These are phyloP conservation scores for Antennarius striatus DNA, from an alignment of 2,113 vertebrate genomes.

Conservation along the genomic window DNA sequence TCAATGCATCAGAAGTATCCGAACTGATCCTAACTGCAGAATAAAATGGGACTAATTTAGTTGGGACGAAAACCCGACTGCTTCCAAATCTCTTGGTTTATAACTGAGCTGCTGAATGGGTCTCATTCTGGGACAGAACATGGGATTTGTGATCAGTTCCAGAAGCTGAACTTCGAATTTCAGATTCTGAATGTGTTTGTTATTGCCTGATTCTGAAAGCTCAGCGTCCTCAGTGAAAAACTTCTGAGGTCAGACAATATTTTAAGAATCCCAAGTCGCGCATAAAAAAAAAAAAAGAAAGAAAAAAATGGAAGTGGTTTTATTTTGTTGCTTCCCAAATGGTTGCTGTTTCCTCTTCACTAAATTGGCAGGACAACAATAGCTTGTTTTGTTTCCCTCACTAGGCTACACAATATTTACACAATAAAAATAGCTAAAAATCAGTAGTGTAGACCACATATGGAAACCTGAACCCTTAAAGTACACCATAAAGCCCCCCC, in stretches of 20 bases:
- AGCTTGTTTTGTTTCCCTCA: slow-evolving; percentile 7
- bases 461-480: background rate
- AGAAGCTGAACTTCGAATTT: slow-evolving; percentile 2
- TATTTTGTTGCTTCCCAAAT: background rate
- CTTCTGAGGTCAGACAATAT: slow-evolving; percentile 3
- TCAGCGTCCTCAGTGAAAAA: background rate
- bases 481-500: background rate
- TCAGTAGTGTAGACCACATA: background rate
- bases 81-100: background rate
- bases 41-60: too few relatives aligned
- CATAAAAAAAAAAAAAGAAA: background rate
- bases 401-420: slow-evolving; percentile 10
- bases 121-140: background rate
- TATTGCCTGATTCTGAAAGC: slow-evolving; percentile 24
- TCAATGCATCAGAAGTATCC: too few relatives aligned
- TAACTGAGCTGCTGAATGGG: background rate
- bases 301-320: background rate
- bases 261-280: slow-evolving; percentile 7
- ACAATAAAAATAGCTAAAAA: slow-evolving; percentile 9
- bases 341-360: slow-evolving; percentile 8
- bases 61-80: background rate
- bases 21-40: too few relatives aligned
- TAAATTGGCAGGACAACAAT: slow-evolving; percentile 19
- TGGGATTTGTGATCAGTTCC: slow-evolving; percentile 15
- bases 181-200: slow-evolving; percentile 15